Evolutionary conservation across 2,888 invertebrate genomes (phyloP), one percentile per base, ranked within the genome.

Genomic region (Altica lythri): DNA sequence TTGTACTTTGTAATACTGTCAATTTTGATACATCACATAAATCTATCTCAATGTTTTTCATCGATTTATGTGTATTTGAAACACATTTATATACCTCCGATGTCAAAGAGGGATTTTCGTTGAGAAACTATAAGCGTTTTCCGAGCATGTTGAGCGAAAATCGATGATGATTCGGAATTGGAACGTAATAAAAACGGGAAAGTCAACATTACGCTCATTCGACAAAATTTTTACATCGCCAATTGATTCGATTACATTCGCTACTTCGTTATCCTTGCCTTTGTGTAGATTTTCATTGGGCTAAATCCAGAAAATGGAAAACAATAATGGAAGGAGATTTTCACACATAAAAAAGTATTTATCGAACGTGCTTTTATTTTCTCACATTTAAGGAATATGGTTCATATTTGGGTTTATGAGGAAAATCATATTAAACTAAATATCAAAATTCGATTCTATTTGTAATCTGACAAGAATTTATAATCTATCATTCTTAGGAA

Each of bases 161-260:
- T 54, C 49, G 38, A 54, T 49, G 38, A 54, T 49, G 43, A 32
- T 29, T 37, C 34, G 38, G 19, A 44, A 27, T 14, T 9, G 43
- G 12, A 47, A 37, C 29, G 29, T 25, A 29, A 35, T 43, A 37
- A 29, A 43, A 38, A 43, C 19, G 44, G 34, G 47, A 55, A 48
- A 47, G 37, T 47, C 40, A 52, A 55, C 43, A 52, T 47, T 47
- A 52, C 37, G 30, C 44, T 44, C 37, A 43, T 37, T 55, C 30
- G 51, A 43, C 51, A 47, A 48, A 40, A 43, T 45, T 55, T 42
- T 52, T 49, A 47, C 51, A 29, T 52, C 44, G 44, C 17, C 51
- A 19, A 52, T 45, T 52, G 27, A 52, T 52, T 45, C 44, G 51
- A 52, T 52, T 45, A 45, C 13, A 22, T 40, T 40, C 35, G 35